Conservation (phyloP, 2,888 invertebrate genomes). For the Bellardia pandia region DNA sequence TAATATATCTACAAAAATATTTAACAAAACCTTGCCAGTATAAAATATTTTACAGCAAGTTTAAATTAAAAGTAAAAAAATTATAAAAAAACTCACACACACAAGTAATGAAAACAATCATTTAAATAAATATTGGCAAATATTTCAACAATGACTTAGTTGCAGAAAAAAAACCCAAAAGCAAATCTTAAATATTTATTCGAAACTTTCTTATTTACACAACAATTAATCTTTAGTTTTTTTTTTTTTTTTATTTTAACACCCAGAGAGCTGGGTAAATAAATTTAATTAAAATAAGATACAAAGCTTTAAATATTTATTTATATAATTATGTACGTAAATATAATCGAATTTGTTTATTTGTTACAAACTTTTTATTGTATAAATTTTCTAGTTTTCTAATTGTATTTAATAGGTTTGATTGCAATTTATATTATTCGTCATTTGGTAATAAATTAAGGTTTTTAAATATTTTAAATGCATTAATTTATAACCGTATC, state of each 20-base stretch:
- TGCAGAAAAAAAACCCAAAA: background rate
- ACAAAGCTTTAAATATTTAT: constrained; percentile 26
- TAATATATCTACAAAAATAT: background rate
- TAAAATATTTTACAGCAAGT: constrained; percentile 16
- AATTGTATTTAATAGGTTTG: constrained; percentile 41
- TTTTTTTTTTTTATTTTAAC: constrained; percentile 8
- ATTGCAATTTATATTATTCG: constrained; percentile 39
- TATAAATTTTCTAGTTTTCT: constrained; percentile 6
- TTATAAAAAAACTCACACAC: background rate
- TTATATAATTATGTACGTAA: background rate
- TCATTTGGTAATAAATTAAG: constrained; percentile 51
- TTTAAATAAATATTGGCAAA: constrained; percentile 38
- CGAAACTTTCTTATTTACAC: background rate
- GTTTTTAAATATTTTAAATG: constrained; percentile 28
- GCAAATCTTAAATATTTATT: background rate
- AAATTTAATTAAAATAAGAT: constrained; percentile 27
- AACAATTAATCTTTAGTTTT: background rate
- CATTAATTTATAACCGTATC: constrained; percentile 38
- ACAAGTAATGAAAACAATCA: constrained; percentile 5
- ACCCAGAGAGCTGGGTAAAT: constrained; percentile 24
- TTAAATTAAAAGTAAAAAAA: constrained; percentile 8
- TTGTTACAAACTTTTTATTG: constrained; percentile 39
- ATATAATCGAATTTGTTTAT: constrained; percentile 34
- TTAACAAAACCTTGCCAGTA: background rate
- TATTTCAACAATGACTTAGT: constrained; percentile 26